Evolutionary conservation across 2,797 vertebrate species (phyloP).

Genomic region (Gallinago solitaria): DNA sequence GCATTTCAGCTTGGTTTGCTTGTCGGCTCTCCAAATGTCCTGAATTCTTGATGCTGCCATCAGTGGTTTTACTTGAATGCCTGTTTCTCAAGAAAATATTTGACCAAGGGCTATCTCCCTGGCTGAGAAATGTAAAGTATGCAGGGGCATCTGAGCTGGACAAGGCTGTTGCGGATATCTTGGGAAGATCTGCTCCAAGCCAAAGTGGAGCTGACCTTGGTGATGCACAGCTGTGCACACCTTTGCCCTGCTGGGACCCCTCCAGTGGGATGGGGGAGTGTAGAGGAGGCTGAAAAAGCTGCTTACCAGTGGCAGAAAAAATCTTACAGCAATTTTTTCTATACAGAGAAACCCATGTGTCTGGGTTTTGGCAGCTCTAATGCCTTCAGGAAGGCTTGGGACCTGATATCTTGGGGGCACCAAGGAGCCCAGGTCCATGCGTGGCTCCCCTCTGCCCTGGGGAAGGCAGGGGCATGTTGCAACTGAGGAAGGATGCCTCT

Average conservation of each 20-base stretch:
- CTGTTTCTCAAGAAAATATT: neutral
- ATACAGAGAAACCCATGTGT: neutral
- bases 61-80: neutral
- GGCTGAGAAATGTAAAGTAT: slow-evolving; percentile 18
- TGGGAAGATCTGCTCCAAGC: neutral
- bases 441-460: neutral
- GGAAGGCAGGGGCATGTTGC: neutral
- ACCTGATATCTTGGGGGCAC: neutral
- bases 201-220: fast-evolving
- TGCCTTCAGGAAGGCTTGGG: neutral
- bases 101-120: neutral
- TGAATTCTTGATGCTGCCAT: neutral
- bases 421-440: neutral
- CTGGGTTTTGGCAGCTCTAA: neutral
- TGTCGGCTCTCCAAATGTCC: neutral
- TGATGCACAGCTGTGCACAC: fast-evolving
- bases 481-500: neutral
- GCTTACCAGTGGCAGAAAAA: neutral
- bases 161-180: neutral
- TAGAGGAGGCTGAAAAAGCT: fast-evolving
- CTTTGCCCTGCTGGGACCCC: neutral
- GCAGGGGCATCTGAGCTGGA: neutral
- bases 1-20: neutral
- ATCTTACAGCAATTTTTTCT: neutral
- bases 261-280: fast-evolving